phyloP scores from a whole-genome alignment of 2,888 invertebrate genomes.

The Phalangium opilio region DNA sequence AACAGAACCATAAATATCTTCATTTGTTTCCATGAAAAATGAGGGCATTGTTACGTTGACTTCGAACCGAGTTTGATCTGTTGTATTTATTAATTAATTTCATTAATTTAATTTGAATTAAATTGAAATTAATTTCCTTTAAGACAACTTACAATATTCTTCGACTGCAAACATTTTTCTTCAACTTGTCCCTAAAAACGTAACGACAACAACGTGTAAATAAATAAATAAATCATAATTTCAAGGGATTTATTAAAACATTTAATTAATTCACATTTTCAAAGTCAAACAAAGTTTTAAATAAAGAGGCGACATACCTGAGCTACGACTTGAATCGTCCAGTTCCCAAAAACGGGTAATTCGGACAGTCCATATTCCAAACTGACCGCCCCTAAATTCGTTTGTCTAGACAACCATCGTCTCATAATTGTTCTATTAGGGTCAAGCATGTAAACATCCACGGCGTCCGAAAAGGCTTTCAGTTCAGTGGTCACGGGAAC shows the following conservation, averaged over 20 bases:
- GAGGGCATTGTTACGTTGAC: slow-evolving; percentile 92
- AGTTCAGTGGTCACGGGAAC: slow-evolving; percentile 85
- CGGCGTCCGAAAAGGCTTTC: slow-evolving; percentile 73
- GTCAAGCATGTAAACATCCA: slow-evolving; percentile 83
- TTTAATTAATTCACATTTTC: too few relatives aligned
- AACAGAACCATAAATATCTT: slow-evolving; percentile 63
- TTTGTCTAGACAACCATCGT: slow-evolving; percentile 78
- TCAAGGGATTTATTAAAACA: too few relatives aligned
- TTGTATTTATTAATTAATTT: too few relatives aligned
- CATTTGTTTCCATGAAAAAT: slow-evolving; percentile 76
- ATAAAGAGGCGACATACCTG: slow-evolving; percentile 37
- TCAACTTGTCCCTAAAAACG: not conserved
- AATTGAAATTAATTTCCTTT: not conserved
- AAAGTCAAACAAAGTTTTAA: too few relatives aligned
- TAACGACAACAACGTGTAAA: not conserved
- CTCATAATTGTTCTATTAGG: slow-evolving; percentile 73
- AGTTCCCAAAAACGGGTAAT: slow-evolving; percentile 80
- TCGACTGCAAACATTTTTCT: not conserved
- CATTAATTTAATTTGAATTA: too few relatives aligned
- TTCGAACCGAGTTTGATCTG: slow-evolving; percentile 76
- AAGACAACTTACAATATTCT: not conserved
- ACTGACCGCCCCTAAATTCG: slow-evolving; percentile 68
- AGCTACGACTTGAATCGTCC: slow-evolving; percentile 75
- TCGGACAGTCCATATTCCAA: slow-evolving; percentile 75
- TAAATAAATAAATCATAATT: too few relatives aligned